phyloP scores from a whole-genome alignment of 2,113 vertebrate genomes.

The Indicator indicator region DNA sequence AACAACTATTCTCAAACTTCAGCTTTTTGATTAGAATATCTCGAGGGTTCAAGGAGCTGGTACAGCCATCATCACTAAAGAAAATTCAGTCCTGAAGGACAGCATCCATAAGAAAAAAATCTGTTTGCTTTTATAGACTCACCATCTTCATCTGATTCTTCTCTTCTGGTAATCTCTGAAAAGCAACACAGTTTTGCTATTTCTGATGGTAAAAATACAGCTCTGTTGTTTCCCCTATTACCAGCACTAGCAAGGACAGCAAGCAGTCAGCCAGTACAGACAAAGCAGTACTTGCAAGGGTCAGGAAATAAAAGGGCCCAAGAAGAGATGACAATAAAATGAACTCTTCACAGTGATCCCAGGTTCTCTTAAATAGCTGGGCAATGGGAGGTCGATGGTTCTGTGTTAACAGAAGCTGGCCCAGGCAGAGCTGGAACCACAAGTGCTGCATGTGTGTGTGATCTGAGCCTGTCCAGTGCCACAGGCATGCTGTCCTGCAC shows the following conservation, averaged over 20 bases:
- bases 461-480: background rate
- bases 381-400: background rate
- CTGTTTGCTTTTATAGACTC: background rate
- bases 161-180: slow-evolving; percentile 34
- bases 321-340: background rate
- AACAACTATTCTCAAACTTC: background rate
- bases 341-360: background rate
- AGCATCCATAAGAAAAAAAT: background rate
- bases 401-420: background rate
- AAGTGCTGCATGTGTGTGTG: background rate
- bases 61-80: background rate
- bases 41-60: background rate
- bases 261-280: background rate
- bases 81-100: background rate
- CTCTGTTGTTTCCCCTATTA: background rate
- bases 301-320: background rate
- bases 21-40: background rate
- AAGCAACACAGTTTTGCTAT: background rate
- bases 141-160: slow-evolving; percentile 28
- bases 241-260: background rate
- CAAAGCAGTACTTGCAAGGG: background rate
- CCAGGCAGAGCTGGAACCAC: background rate
- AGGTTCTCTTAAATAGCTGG: background rate
- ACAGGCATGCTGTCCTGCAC: background rate
- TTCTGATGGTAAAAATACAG: background rate